Evolutionary conservation across 1,140 invertebrate genomes (phyloP).

Genomic region (Drosophila cardini): DNA sequence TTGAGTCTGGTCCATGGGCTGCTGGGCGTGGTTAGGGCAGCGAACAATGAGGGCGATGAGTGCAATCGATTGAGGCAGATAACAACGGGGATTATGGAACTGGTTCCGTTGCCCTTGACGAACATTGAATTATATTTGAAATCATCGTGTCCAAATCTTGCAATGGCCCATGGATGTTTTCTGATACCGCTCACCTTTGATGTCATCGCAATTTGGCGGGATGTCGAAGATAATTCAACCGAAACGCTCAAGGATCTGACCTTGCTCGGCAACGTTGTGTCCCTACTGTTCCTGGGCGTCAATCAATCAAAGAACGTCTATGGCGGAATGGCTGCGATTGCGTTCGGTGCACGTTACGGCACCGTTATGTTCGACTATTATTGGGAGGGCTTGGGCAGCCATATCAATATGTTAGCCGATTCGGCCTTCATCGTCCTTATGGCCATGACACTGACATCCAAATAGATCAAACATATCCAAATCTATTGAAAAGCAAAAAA

Average conservation of each 20-base stretch:
- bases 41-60: conserved; percentile 53
- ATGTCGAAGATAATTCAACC: conserved; percentile 58
- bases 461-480: conserved; percentile 12
- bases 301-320: conserved; percentile 69
- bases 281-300: conserved; percentile 71
- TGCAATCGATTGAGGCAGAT: conserved; percentile 54
- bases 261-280: conserved; percentile 73
- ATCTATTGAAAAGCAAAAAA: background rate
- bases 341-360: conserved; percentile 64
- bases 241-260: conserved; percentile 72
- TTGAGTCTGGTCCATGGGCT: conserved; percentile 71
- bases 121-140: conserved; percentile 73
- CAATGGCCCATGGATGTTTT: conserved; percentile 68
- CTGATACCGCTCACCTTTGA: conserved; percentile 69
- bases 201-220: conserved; percentile 54
- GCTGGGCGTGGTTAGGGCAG: conserved; percentile 61
- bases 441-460: conserved; percentile 62
- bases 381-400: conserved; percentile 53
- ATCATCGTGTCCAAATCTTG: conserved; percentile 56
- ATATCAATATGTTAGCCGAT: conserved; percentile 58
- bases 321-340: conserved; percentile 63
- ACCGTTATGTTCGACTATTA: conserved; percentile 65
- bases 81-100: conserved; percentile 64
- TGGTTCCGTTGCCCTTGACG: conserved; percentile 67
- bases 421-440: conserved; percentile 63